Base-by-base conservation (phyloP, 2,113 vertebrate species). In the Zingel zingel region DNA sequence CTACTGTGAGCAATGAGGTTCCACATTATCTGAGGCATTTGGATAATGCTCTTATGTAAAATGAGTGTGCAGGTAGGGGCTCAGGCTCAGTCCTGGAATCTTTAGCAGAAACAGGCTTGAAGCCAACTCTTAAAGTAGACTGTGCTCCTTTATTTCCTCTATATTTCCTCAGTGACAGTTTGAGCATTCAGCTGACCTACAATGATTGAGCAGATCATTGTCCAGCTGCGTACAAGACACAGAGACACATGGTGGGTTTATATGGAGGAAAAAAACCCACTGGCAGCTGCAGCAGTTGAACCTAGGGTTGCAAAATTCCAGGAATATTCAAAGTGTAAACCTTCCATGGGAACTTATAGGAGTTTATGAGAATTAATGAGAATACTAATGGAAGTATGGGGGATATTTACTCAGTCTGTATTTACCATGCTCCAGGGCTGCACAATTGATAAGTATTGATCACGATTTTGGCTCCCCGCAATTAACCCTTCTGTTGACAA, bases 1-100 rank as follows among this genome's bases (percentile, higher is more conserved):
- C 57, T 16, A 36, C 19, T 51, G 10, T 68, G 61, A 71, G 51
- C 25, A 51, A 27, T 68, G 62, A 33, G 64, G 63, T 30, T 69
- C 30, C 68, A 63, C 67, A 63, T 69, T 61, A 72, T 66, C 75
- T 5, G 13, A 74, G 68, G 77, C 43, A 62, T 81, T 67, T 81
- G 53, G 39, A 27, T 78, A 70, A 77, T 53, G 43, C 68, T 81
- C 25, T 84, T 77, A 77, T 87, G 62, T 62, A 68, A 76, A 86
- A 51, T 61, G 39, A 69, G 51, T 25, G 68, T 51, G 72, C 75
- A 82, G 65, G 56, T 77, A 73, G 85, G 75, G 39, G 56, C 70
- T 36, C 18, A 47, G 51, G 18, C 61, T 79, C 23, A 50, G 25
- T 59, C 39, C 36, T 23, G 16, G 27, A 54, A 61, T 47, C 47